Evolutionary conservation across 2,888 invertebrate genomes (phyloP).

Genomic region (Dryocosmus kuriphilus): DNA sequence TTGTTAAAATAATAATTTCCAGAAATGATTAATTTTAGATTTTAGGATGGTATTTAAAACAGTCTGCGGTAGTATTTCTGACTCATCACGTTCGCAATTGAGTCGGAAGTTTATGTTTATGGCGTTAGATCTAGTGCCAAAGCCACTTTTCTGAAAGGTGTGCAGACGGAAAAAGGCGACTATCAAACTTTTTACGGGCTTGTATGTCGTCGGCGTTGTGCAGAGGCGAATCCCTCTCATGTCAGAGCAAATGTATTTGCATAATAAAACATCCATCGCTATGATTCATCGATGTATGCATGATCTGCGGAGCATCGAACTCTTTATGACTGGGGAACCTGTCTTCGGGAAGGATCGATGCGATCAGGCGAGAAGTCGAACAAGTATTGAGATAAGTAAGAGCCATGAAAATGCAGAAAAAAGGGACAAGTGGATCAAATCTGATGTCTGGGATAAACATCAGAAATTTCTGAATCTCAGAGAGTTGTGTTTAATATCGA

Average conservation of each 20-base stretch:
- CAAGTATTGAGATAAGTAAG: conserved; percentile 39
- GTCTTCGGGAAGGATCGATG: conserved; percentile 38
- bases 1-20: too few species aligned
- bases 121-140: conserved; percentile 17
- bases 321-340: conserved; percentile 59
- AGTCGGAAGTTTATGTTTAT: conserved; percentile 17
- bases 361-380: conserved; percentile 38
- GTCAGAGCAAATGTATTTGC: conserved; percentile 65
- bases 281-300: conserved; percentile 68
- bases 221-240: conserved; percentile 54
- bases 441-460: conserved; percentile 4
- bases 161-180: conserved; percentile 10
- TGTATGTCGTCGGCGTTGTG: conserved; percentile 24
- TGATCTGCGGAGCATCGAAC: conserved; percentile 68
- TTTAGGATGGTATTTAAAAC: not conserved
- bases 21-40: not conserved
- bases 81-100: conserved; percentile 7
- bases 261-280: conserved; percentile 71
- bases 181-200: conserved; percentile 24
- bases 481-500: not conserved
- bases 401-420: conserved; percentile 30
- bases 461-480: not conserved
- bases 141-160: conserved; percentile 24
- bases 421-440: not conserved
- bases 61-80: not conserved